Evolutionary conservation across 2,113 vertebrate genomes (phyloP), one percentile per base, ranked within the genome.

Genomic region (Micromys minutus): DNA sequence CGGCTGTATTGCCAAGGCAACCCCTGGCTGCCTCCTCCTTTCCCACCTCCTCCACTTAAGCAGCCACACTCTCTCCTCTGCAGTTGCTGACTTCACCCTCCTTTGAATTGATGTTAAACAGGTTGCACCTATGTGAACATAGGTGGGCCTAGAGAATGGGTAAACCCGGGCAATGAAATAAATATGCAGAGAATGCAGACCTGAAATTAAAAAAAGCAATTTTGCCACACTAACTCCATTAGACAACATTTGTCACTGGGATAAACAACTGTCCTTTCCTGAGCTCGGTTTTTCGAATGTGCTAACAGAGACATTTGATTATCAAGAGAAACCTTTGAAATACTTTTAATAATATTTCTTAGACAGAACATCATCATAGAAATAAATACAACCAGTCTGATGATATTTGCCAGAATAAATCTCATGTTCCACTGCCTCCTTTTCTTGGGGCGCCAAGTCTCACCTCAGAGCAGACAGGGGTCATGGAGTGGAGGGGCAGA

Each of bases 1-100:
- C 67, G 59, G 72, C 65, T 71, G 79, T 31, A 96, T 97, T 77
- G 21, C 93, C 94, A 94, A 96, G 97, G 96, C 91, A 96, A 97
- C 97, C 26, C 19, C 34, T 7, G 79, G 34, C 96, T 67, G 89
- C 93, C 80, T 50, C 76, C 87, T 83, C 57, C 59, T 86, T 76
- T 34, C 31, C 59, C 87, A 55, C 91, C 86, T 65, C 89, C 93
- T 94, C n/a, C 61, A 67, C 71, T 47, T n/a, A 83, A 3, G 61
- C 69, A 69, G 57, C 21, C 29, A 16, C 47, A 57, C 36, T 63
- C 63, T 45, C 69, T 42, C 47, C 55, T 91, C 79, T 36, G 76
- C 67, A 63, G 67, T 89, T 7, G 15, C 93, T 61, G 80, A 34
- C 47, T 95, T 80, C 94, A 74, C 50, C 55, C 92, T 86, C 42